phyloP scores from a whole-genome alignment of 2,888 invertebrate species.

The Sesia bembeciformis region DNA sequence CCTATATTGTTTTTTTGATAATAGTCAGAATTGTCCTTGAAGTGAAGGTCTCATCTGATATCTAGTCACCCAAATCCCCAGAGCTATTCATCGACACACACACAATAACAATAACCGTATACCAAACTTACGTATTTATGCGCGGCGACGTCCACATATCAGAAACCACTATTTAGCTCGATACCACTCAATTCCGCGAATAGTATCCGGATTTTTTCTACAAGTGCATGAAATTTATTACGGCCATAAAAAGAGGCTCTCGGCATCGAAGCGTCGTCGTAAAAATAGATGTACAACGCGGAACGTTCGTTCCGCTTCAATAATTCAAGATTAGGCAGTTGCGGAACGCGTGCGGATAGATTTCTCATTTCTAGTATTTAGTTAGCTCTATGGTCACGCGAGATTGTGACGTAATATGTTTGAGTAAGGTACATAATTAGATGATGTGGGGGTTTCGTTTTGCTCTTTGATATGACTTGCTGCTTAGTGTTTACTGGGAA shows the following conservation, averaged over 20 bases:
- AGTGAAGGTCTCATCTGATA: too few species aligned
- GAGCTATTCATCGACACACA: background rate
- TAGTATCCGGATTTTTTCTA: constrained; percentile 48
- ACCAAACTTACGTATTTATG: constrained; percentile 27
- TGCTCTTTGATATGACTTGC: too few species aligned
- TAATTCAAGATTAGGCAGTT: constrained; percentile 60
- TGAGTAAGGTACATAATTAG: background rate
- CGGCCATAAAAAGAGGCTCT: constrained; percentile 58
- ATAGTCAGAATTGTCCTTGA: too few species aligned
- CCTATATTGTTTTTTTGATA: too few species aligned
- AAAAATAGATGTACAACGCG: constrained; percentile 61
- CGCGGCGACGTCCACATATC: constrained; percentile 34
- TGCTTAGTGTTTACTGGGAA: too few species aligned
- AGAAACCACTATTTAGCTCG: constrained; percentile 48
- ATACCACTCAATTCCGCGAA: constrained; percentile 45
- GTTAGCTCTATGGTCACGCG: constrained; percentile 13
- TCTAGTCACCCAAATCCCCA: background rate
- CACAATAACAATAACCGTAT: background rate
- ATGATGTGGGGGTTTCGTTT: background rate
- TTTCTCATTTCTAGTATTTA: constrained; percentile 35
- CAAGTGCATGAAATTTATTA: constrained; percentile 54
- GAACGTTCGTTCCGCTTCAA: constrained; percentile 52
- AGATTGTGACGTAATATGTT: constrained; percentile 1
- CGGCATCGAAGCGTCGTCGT: constrained; percentile 38
- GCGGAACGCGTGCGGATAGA: constrained; percentile 20